Conservation (phyloP, 1,140 invertebrate genomes). For the Anadara kagoshimensis region DNA sequence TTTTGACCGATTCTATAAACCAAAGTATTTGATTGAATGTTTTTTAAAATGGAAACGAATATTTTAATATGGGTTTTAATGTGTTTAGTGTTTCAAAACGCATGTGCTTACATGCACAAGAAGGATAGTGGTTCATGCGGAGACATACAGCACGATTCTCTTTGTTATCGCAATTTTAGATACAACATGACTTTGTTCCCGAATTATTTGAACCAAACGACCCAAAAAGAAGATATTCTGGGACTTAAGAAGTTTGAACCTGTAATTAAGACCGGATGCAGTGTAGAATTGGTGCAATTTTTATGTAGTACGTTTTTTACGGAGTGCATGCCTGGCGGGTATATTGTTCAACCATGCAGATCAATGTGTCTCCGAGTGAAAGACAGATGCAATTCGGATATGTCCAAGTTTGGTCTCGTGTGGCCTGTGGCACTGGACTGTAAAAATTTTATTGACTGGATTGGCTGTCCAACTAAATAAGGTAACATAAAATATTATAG, state of each 20-base stretch:
- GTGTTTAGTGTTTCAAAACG: too few relatives aligned
- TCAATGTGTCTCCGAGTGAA: not conserved
- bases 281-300: not conserved
- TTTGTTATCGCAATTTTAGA: not conserved
- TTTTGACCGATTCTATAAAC: too few relatives aligned
- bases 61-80: too few relatives aligned
- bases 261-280: not conserved
- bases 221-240: not conserved
- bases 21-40: too few relatives aligned
- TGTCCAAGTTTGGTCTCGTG: not conserved
- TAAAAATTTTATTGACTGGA: not conserved
- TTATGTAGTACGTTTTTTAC: not conserved
- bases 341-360: not conserved
- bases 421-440: conserved; percentile 3
- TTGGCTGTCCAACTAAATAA: too few relatives aligned
- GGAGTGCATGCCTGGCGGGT: not conserved
- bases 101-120: too few relatives aligned
- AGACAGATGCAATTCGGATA: not conserved
- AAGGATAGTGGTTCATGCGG: too few relatives aligned
- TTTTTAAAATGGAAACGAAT: too few relatives aligned
- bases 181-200: not conserved
- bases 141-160: too few relatives aligned
- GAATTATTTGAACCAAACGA: not conserved
- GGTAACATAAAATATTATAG: too few relatives aligned
- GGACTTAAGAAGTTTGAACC: not conserved